phyloP scores from a whole-genome alignment of 2,797 vertebrate genomes.

The Delichon dasypus region DNA sequence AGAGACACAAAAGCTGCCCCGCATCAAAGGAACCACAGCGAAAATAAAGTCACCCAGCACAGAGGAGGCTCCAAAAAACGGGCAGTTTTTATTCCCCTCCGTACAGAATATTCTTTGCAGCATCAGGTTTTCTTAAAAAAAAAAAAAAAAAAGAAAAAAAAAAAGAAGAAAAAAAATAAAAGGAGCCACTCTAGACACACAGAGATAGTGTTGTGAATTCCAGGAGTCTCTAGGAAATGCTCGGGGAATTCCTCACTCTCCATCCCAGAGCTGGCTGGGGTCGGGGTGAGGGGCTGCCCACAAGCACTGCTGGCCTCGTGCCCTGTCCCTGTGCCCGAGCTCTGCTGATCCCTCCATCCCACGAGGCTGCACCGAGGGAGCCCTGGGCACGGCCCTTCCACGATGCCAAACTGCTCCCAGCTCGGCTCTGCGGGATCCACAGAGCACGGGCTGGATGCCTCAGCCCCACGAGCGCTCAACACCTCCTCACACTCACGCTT shows the following conservation, averaged over 20 bases:
- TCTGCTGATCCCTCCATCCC: too few relatives aligned
- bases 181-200: neutral
- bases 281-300: neutral
- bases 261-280: neutral
- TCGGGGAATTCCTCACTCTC: neutral
- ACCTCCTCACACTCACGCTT: neutral
- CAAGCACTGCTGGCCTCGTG: neutral
- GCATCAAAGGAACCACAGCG: accelerated
- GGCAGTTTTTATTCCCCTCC: constrained; percentile 54
- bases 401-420: neutral
- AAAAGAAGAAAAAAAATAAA: neutral
- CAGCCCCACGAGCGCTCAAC: neutral
- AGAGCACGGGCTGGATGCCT: neutral
- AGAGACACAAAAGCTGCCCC: neutral
- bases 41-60: neutral
- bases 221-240: neutral
- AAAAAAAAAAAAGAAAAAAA: neutral
- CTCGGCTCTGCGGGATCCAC: neutral
- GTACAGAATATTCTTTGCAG: constrained; percentile 27
- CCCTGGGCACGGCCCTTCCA: neutral
- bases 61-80: neutral
- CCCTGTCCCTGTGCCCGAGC: neutral
- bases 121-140: neutral
- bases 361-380: too few relatives aligned
- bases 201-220: neutral